Evolutionary conservation across 2,113 vertebrate species (phyloP).

Genomic region (western clawed frog (Xenopus tropicalis)): DNA sequence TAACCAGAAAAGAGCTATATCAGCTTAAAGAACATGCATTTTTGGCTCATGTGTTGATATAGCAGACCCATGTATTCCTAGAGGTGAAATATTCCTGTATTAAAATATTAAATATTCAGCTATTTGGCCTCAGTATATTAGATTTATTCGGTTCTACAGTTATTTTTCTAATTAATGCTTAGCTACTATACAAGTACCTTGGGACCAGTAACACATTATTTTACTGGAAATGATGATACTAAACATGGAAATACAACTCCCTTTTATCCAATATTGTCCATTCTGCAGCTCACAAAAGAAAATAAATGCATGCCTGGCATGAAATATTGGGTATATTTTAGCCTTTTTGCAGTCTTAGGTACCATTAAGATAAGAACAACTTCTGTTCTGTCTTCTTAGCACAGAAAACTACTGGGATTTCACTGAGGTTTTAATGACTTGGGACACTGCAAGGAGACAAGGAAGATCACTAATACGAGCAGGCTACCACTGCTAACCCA

Average conservation of each 20-base stretch:
- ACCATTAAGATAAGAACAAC: background rate
- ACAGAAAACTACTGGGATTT: conserved; percentile 33
- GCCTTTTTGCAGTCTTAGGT: conserved; percentile 24
- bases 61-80: conserved; percentile 5
- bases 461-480: conserved; percentile 35
- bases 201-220: conserved; percentile 21
- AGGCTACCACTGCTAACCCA: conserved; percentile 29
- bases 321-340: conserved; percentile 38
- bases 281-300: background rate
- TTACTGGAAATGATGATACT: conserved; percentile 10
- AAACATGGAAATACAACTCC: conserved; percentile 17
- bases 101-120: conserved; percentile 18
- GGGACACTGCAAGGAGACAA: conserved; percentile 42
- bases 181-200: conserved; percentile 12
- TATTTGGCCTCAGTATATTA: conserved; percentile 9
- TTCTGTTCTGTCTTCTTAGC: conserved; percentile 25
- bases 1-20: no score
- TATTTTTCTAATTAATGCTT: conserved; percentile 29
- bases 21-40: no score
- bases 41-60: background rate
- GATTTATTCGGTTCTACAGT: conserved; percentile 24
- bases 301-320: background rate
- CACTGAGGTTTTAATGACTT: conserved; percentile 46
- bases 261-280: background rate
- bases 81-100: conserved; percentile 4